Base-by-base conservation (phyloP, 2,797 vertebrate genomes). In the Rallus crepitans region DNA sequence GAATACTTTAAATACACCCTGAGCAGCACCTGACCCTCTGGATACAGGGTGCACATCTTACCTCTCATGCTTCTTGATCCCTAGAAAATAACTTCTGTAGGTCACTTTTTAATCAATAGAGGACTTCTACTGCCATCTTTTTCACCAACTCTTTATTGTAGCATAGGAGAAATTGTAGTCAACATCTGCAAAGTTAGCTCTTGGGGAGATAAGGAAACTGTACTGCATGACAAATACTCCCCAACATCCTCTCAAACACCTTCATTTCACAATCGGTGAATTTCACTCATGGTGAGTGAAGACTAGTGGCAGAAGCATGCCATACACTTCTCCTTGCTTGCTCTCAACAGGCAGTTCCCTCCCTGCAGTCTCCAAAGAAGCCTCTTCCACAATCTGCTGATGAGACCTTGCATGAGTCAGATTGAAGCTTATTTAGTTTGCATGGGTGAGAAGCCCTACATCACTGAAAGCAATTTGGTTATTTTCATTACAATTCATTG, bases 401-500 rank as follows among this genome's bases (percentile, higher is more conserved):
- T 16, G 30, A 82, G 30, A 19, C 23, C 39, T 77, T 47, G 16
- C 28, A 30, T 45, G n/a, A 59, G 16, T 64, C 60, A 81, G 48
- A 40, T 31, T 52, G 73, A 63, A 79, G 70, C 7, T 84, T 12
- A 65, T 95, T 87, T 80, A 3, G 0, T 89, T 82, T 77, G 27
- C 47, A 48, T 35, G 28, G 55, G 16, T 79, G 55, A 93, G 52
- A 92, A 82, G 21, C n/a, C 7, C 3, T 2, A 59, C 27, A 73
- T 33, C 82, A 59, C 9, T 33, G 59, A 66, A 66, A 92, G 10
- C 27, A 79, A 48, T 77, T 89, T 50, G 20, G 21, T 63, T 70
- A 28, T 82, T 85, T 84, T 82, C 66, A 72, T 73, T 89, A 48
- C 63, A 89, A 61, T 63, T 87, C 59, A 66, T 33, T 63, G 66